Base-by-base conservation (phyloP, 2,888 invertebrate species). In the Ochlodes sylvanus region DNA sequence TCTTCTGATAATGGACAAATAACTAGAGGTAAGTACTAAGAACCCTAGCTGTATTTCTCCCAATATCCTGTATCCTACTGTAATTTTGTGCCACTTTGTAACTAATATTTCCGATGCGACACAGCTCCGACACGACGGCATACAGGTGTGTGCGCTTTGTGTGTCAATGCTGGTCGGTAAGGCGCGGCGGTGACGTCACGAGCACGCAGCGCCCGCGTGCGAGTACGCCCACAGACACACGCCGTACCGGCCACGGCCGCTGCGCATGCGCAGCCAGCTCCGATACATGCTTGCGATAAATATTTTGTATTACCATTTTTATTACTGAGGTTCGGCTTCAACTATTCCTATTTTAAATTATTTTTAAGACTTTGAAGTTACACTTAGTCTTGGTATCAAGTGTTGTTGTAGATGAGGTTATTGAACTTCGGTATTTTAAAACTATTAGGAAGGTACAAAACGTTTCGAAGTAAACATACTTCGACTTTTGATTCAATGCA, bases 151-250 rank as follows among this genome's bases (percentile, higher is more conserved):
- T 50, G 50, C 50, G 50, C 50, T 38, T 65, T n/a, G 71, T 73
- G 72, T 75, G 76, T 73, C 73, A 73, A 79, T 79, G 78, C 74
- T 66, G 71, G 70, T 74, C 80, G 72, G 27, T 27, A 27, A 27
- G 75, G 77, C 76, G 76, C 77, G 75, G 77, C 75, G 77, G 69
- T 78, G 82, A 80, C 82, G 79, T 77, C 77, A 78, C 76, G 77
- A 61, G 75, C 83, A 82, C 82, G 82, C 81, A 74, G 69, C 63
- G 70, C n/a, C 70, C 75, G 78, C 82, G 83, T 81, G 80, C 68
- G 58, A 63, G 70, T 76, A 73, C 75, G 73, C 74, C 73, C 76
- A 73, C 75, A 69, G 72, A 56, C 64, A 55, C n/a, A 47, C 41
- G 12, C 10, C 17, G 27, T 38, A 38, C 15, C 1, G 6, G 6